Base-by-base conservation (phyloP, 2,113 vertebrate species). In the Sarotherodon lohbergeri region DNA sequence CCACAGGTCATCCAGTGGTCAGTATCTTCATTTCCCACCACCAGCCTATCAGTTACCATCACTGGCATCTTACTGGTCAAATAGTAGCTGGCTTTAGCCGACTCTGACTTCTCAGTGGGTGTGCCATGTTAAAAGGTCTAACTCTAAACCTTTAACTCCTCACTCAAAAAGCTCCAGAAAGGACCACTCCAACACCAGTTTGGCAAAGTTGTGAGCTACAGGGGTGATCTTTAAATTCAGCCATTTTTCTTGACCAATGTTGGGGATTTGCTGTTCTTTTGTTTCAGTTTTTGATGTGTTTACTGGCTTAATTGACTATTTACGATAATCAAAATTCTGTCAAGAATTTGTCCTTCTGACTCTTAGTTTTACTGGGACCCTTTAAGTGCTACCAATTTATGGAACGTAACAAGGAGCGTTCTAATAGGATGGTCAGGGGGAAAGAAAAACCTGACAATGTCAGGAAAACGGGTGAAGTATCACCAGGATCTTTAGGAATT, bases 371-470 rank as follows among this genome's bases (percentile, higher is more conserved):
- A 0, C 24, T 14, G 0, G 43, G 71, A 48, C 43, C 24, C 43
- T 19, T 48, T 29, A 48, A 11, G 22, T 29, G 43, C 43, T 48
- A 19, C 5, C 24, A 76, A 27, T 48, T 48, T 46, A 43, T 46
- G 68, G 71, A 0, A 50, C 0, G 0, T 48, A 76, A 48, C 22
- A 17, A 73, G 41, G 68, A 27, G 9, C 22, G 9, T 0, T 48
- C 14, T 48, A 48, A 48, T 27, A 76, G 41, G 39, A 76, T 43
- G 2, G 3, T 68, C 34, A 2, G 34, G 12, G 66, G n/a, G 4
- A 0, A 0, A 50, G 19, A 5, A 16, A 14, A 68, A 1, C 0
- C 22, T 27, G 39, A 27, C 34, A 24, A 9, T 46, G 39, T 16
- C n/a, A 10, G 5, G 8, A 73, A 46, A 46, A 71, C 12, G 8